Evolutionary conservation across 1,140 invertebrate genomes (phyloP), one percentile per base, ranked within the genome.

Genomic region (Heliconius nattereri): DNA sequence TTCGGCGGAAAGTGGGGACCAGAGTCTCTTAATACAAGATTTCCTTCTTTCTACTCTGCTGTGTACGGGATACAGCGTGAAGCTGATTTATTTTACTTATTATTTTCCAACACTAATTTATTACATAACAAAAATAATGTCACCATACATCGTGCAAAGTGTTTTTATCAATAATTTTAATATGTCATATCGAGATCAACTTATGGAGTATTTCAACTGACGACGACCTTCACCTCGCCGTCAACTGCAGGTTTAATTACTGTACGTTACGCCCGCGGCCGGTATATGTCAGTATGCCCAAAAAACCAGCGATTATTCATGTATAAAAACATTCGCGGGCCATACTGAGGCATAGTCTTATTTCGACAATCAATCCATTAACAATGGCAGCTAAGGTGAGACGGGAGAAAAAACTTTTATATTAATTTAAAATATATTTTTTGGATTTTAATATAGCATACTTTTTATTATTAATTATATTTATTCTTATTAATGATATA

Each of bases 371-470:
- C 82, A 78, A 79, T 83, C 79, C 76, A 85, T 54, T 80, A 85
- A 86, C 83, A 85, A 88, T 88, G 88, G 83, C 84, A 76, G 85
- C 86, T 80, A 86, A 89, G 86, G 88, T 88, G 70, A 86, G 40
- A 16, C 19, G 9, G 23, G 57, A 57, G 54, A 57, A 3, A 66
- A 66, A 60, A 60, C 3, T 11, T 60, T 23, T 11, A 2, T 32
- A 29, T 75, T 20, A 35, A 57, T 75, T 66, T 29, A 29, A 66
- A 16, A 29, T 66, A 7, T 66, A 7, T 16, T 29, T 66, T 9
- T n/a, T 23, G 2, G 13, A 66, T 29, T 13, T 26, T n/a, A n/a
- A n/a, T n/a, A n/a, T n/a, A n/a, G n/a, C n/a, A n/a, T n/a, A n/a
- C n/a, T n/a, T 29, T 23, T 6, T 66, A 66, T 26, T 29, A 66